Conservation (phyloP, 2,113 vertebrate species). For the Gorsachius goisagi region DNA sequence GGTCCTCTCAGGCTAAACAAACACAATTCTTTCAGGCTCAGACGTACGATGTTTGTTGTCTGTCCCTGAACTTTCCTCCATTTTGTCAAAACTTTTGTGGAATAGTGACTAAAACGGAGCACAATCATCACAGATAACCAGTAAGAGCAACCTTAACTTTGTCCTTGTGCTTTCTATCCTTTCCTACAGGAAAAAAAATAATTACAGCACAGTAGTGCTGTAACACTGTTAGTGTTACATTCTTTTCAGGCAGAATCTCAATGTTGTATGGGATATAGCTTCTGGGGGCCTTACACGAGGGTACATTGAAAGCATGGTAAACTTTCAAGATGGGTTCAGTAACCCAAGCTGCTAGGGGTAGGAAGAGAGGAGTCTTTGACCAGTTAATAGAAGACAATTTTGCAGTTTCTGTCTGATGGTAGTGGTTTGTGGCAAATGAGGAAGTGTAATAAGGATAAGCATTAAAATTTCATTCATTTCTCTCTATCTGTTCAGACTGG, state of each 20-base stretch:
- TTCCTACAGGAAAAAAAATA: not conserved
- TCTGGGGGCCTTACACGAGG: accelerated
- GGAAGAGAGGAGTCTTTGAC: not conserved
- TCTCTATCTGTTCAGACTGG: not conserved
- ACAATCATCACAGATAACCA: not conserved
- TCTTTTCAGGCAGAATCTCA: not conserved
- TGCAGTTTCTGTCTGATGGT: not conserved
- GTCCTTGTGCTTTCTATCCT: not conserved
- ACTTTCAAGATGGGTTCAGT: not conserved
- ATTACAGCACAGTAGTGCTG: not conserved
- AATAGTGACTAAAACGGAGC: not conserved
- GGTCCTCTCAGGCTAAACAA: not conserved
- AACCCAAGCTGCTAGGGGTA: not conserved
- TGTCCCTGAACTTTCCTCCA: not conserved
- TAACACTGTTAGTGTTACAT: not conserved
- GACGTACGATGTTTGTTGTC: not conserved
- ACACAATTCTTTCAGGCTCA: not conserved
- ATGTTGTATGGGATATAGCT: not conserved
- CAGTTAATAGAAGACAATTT: not conserved
- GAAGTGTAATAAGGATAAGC: not conserved
- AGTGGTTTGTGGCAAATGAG: not conserved
- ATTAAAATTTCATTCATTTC: not conserved
- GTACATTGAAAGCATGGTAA: not conserved
- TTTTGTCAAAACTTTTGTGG: not conserved
- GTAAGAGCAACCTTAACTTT: not conserved